These are phyloP conservation scores for Lysandra coridon DNA, from an alignment of 2,888 invertebrate genomes.

Conservation along the genomic window DNA sequence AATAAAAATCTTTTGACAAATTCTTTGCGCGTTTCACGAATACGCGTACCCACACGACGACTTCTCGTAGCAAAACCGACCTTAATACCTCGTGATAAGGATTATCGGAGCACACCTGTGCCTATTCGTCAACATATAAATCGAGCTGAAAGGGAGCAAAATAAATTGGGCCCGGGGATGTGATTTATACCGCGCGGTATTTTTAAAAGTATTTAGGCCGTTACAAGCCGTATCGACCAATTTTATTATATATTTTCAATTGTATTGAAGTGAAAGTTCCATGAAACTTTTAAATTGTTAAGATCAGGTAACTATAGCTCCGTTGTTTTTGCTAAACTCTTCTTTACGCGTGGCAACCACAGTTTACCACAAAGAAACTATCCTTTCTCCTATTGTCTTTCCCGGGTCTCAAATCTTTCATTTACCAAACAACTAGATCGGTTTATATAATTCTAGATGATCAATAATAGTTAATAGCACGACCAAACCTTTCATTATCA, in stretches of 20 bases:
- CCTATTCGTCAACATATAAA: conserved; percentile 42
- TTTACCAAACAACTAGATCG: no score
- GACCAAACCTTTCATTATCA: no score
- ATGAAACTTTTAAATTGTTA: neutral
- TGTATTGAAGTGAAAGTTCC: neutral
- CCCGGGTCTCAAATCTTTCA: no score
- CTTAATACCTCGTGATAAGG: neutral
- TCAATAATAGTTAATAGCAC: no score
- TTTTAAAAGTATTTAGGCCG: conserved; percentile 33
- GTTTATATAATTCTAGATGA: no score
- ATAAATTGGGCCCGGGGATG: conserved; percentile 45
- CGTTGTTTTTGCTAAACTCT: no score
- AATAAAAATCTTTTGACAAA: conserved; percentile 21
- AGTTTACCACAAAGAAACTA: no score
- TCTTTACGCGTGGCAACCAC: no score
- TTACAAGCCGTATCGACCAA: neutral
- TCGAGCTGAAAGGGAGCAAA: conserved; percentile 40
- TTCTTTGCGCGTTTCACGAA: conserved; percentile 5
- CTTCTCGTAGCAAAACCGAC: neutral
- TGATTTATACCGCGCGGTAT: conserved; percentile 39
- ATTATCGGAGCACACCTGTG: conserved; percentile 23
- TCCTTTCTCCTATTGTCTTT: no score
- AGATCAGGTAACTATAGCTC: no score
- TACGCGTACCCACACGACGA: neutral
- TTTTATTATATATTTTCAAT: neutral